Evolutionary conservation across 2,888 invertebrate species (phyloP).

Genomic region (Troides helena): DNA sequence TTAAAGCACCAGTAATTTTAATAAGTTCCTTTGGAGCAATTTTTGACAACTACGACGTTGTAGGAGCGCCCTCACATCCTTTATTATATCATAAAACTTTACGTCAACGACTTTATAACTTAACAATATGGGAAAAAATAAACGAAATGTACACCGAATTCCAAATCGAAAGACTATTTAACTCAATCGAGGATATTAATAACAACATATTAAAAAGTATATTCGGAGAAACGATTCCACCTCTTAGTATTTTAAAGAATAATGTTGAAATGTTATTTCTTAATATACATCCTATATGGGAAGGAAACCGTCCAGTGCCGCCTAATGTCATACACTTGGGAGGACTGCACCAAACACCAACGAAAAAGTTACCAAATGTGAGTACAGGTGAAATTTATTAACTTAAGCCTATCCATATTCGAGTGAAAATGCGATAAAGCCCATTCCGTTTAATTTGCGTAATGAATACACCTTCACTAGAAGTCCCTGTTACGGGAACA

Average conservation of each 20-base stretch:
- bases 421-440: too few relatives aligned
- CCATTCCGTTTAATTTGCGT: too few relatives aligned
- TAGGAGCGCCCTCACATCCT: slow-evolving; percentile 41
- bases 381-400: background rate
- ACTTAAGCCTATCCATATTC: too few relatives aligned
- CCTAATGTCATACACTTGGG: slow-evolving; percentile 32
- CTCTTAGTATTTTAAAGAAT: background rate
- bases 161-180: background rate
- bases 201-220: background rate
- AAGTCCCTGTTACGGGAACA: too few relatives aligned
- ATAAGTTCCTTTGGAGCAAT: slow-evolving; percentile 41
- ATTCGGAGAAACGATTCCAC: background rate
- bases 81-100: slow-evolving; percentile 27
- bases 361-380: slow-evolving; percentile 41
- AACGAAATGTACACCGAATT: background rate
- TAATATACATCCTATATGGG: slow-evolving; percentile 51
- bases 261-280: slow-evolving; percentile 48
- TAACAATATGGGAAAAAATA: slow-evolving; percentile 17
- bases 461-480: too few relatives aligned
- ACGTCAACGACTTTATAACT: slow-evolving; percentile 26
- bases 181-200: background rate
- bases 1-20: slow-evolving; percentile 45
- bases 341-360: slow-evolving; percentile 33
- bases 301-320: slow-evolving; percentile 11
- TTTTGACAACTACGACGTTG: slow-evolving; percentile 29